Evolutionary conservation across 2,113 vertebrate species (phyloP), one percentile per base, ranked within the genome.

Genomic region (Grammomys dolichurus): DNA sequence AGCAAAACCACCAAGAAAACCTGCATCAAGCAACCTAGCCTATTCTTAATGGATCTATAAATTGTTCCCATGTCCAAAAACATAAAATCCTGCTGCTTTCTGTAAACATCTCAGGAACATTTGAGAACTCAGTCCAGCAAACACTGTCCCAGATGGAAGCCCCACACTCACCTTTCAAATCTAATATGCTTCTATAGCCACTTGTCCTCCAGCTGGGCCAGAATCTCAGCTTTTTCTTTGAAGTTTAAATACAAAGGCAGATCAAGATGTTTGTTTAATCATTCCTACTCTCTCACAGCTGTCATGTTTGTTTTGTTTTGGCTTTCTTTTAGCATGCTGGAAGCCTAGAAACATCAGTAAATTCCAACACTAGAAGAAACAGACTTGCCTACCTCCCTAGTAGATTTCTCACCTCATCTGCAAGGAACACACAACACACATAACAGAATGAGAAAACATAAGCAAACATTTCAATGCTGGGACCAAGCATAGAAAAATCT

Each of bases 181-280:
- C 56, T 60, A 40, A 87, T 70, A 17, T 69, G 40, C 36, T 28
- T 16, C 22, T 69, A 7, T 5, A 26, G 60, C 26, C 56, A 70
- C 43, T 13, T 20, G 31, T 85, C 67, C 51, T n/a, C 56, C 36
- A 5, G 58, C 26, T 78, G 40, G n/a, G 48, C 67, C 72, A 60
- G 46, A 12, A 63, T 26, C 58, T 82, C 40, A 77, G 87, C 69
- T 67, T 91, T 91, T 19, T 56, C 69, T 63, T 31, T 85, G 31
- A n/a, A 70, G 95, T 85, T 75, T 67, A 88, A 93, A 81, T 26
- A 88, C 73, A 95, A 93, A 81, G 20, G 40, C 43, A 90, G 72
- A 87, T 54, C 75, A 93, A 89, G 73, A 56, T 81, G 28, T 65
- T 46, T 88, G 60, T 87, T 63, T 70, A 56, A 89, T 54, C 7